Conservation (phyloP, 2,113 vertebrate species). For the Pterophyllum scalare region DNA sequence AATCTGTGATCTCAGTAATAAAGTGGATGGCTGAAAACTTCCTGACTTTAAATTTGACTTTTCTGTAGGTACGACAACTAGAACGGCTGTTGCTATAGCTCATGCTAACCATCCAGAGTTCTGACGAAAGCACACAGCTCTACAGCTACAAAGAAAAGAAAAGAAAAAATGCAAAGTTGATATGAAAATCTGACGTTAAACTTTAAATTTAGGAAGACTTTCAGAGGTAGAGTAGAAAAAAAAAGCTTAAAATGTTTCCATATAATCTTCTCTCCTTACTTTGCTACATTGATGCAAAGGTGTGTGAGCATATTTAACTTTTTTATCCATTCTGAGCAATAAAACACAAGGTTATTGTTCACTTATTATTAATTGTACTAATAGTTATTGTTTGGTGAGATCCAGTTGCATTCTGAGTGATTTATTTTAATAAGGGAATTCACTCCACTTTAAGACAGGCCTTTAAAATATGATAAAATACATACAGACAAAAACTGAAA, state of each 20-base stretch:
- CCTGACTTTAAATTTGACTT: neutral
- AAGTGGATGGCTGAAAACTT: neutral
- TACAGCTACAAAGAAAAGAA: neutral
- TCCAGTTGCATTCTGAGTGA: neutral
- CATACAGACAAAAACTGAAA: neutral
- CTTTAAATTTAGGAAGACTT: no score
- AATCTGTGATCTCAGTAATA: neutral
- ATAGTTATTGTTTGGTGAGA: neutral
- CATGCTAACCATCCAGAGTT: fast-evolving
- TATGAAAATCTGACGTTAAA: no score
- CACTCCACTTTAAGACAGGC: neutral
- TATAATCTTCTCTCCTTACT: no score
- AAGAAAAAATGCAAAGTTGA: no score
- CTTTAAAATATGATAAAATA: neutral
- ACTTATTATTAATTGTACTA: neutral
- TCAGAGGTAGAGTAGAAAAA: no score
- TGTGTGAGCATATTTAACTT: neutral
- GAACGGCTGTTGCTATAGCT: neutral
- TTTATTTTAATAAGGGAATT: neutral
- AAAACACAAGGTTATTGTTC: neutral
- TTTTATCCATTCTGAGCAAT: neutral
- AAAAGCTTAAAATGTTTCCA: no score
- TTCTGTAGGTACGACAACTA: no score
- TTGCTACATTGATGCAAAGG: no score
- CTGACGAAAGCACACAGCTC: neutral